Conservation (phyloP, 2,113 vertebrate genomes). For the Tenebrosternarchus preto region DNA sequence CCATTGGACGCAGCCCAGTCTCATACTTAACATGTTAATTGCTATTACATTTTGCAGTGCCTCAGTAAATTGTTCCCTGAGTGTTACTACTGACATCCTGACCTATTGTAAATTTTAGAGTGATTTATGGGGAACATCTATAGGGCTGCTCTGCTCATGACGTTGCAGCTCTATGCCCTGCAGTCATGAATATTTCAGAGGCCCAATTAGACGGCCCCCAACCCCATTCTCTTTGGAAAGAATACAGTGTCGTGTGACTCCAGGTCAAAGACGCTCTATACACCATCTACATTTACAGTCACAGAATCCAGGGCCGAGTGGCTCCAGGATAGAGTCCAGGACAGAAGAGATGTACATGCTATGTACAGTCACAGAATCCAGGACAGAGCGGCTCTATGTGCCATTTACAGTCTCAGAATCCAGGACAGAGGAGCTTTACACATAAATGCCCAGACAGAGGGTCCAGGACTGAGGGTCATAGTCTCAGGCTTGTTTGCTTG, state of each 20-base stretch:
- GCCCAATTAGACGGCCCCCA: constrained; percentile 43
- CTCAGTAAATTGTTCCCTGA: constrained; percentile 53
- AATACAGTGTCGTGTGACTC: constrained; percentile 28
- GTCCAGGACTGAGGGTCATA: not conserved
- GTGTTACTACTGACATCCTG: constrained; percentile 50
- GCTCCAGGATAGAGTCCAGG: no score
- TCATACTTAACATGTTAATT: constrained; percentile 55
- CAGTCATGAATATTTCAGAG: constrained; percentile 55
- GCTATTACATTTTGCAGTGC: constrained; percentile 52
- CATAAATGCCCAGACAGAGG: no score
- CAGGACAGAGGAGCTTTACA: no score
- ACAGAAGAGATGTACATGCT: no score
- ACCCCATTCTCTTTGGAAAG: constrained; percentile 14
- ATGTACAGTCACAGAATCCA: no score
- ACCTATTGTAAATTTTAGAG: constrained; percentile 54
- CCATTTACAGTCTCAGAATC: no score
- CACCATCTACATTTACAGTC: constrained; percentile 19
- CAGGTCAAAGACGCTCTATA: constrained; percentile 7
- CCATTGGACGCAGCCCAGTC: constrained; percentile 15
- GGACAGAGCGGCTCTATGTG: no score
- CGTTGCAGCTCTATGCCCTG: constrained; percentile 10
- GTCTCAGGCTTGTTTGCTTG: constrained; percentile 1
- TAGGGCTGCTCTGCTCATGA: constrained; percentile 33
- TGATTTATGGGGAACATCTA: constrained; percentile 52
- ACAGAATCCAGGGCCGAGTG: not conserved